Conservation (phyloP, 2,888 invertebrate species). For the Willowsia nigromaculata region DNA sequence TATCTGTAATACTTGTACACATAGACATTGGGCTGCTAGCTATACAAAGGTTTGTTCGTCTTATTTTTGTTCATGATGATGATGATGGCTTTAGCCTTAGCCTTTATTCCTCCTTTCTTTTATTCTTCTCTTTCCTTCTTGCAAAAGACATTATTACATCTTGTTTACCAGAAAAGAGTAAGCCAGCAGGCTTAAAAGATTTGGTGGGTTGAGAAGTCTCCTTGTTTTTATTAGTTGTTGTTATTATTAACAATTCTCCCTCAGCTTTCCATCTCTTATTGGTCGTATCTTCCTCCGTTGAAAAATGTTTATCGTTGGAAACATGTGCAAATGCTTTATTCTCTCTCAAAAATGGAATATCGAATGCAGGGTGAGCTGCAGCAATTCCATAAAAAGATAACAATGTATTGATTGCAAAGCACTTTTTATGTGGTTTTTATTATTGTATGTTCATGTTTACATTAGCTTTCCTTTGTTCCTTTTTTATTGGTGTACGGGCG, state of each 20-base stretch:
- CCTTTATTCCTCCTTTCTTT: neutral
- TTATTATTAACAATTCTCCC: neutral
- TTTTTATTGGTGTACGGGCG: no score
- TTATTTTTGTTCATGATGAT: neutral
- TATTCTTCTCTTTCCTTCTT: neutral
- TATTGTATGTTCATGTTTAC: neutral
- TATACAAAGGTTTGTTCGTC: no score
- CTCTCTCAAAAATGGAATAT: neutral
- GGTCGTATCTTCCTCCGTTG: neutral
- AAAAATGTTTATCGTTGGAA: no score
- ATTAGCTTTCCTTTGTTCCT: neutral
- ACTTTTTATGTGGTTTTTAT: neutral
- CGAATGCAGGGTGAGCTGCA: neutral
- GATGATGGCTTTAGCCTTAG: neutral
- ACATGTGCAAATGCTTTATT: neutral
- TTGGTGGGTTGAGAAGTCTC: slow-evolving; percentile 43
- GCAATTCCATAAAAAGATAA: neutral
- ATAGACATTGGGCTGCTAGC: no score
- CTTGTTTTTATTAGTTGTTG: neutral
- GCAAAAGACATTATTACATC: neutral
- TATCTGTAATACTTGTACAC: no score
- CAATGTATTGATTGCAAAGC: neutral
- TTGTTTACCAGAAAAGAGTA: slow-evolving; percentile 48
- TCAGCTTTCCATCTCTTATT: neutral
- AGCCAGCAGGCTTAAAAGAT: slow-evolving; percentile 60